These are phyloP conservation scores for Coracopsis vasa DNA, from an alignment of 2,113 vertebrate genomes.

Conservation along the genomic window DNA sequence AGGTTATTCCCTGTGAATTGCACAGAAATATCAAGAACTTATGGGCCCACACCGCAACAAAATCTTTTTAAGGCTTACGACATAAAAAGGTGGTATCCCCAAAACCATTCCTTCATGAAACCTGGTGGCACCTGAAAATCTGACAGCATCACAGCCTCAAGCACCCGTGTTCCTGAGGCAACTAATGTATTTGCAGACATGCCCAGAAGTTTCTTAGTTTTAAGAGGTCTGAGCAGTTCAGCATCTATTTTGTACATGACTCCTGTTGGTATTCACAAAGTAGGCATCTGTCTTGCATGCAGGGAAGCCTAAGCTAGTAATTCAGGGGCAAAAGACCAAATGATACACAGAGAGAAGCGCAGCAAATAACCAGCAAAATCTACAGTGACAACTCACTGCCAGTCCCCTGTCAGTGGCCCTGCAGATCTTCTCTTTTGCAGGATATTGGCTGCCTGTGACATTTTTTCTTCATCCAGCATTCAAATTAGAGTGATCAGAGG, in stretches of 20 bases:
- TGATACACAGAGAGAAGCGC: slow-evolving; percentile 1
- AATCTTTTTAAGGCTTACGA: neutral
- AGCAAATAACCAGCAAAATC: neutral
- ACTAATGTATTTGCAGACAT: neutral
- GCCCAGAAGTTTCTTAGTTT: neutral
- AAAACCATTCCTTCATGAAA: neutral
- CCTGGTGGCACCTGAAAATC: neutral
- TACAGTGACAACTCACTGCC: neutral
- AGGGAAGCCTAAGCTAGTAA: slow-evolving; percentile 9
- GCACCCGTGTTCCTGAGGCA: neutral
- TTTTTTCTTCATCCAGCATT: slow-evolving; percentile 39
- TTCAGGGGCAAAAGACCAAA: slow-evolving; percentile 9
- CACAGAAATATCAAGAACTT: neutral
- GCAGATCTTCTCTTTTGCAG: neutral
- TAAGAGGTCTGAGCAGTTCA: neutral
- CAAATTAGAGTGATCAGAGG: slow-evolving; percentile 54
- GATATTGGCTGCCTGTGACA: slow-evolving; percentile 6
- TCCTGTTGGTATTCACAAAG: slow-evolving; percentile 29
- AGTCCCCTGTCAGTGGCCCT: neutral
- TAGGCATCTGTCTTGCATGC: slow-evolving; percentile 29
- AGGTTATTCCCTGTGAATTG: neutral
- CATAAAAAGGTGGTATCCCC: neutral
- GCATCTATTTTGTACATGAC: neutral
- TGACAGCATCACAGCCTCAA: neutral
- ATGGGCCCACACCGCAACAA: neutral